These are phyloP conservation scores for Ruditapes philippinarum DNA, from an alignment of 1,140 invertebrate species.

Conservation along the genomic window DNA sequence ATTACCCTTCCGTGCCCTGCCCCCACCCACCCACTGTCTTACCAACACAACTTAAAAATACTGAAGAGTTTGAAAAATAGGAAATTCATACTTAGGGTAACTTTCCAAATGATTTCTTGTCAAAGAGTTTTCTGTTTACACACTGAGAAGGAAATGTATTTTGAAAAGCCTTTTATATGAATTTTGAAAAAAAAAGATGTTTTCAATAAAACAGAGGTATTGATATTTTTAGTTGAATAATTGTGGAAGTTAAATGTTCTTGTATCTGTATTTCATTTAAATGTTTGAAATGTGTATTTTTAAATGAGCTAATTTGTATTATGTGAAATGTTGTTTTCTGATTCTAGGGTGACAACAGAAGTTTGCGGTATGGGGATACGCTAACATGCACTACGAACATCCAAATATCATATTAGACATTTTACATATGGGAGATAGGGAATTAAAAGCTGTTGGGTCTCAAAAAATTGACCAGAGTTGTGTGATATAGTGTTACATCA, in stretches of 20 bases:
- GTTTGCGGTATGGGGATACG: slow-evolving; percentile 68
- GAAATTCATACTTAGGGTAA: too few species aligned
- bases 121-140: too few species aligned
- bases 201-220: slow-evolving; percentile 12
- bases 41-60: too few species aligned
- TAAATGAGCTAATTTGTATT: slow-evolving; percentile 11
- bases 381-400: slow-evolving; percentile 41
- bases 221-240: background rate
- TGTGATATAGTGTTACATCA: slow-evolving; percentile 64
- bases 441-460: slow-evolving; percentile 31
- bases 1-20: too few species aligned
- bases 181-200: too few species aligned
- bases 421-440: slow-evolving; percentile 28
- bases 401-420: background rate
- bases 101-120: too few species aligned
- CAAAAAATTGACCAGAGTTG: slow-evolving; percentile 42
- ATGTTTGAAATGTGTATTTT: slow-evolving; percentile 8
- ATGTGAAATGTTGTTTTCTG: slow-evolving; percentile 55
- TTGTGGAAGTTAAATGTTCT: background rate
- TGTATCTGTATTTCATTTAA: background rate
- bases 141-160: too few species aligned
- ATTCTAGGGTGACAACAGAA: slow-evolving; percentile 66
- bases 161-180: too few species aligned
- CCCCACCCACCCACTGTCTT: too few species aligned
- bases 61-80: too few species aligned